Base-by-base conservation (phyloP, 2,797 vertebrate species). In the Fistularia commersonii region DNA sequence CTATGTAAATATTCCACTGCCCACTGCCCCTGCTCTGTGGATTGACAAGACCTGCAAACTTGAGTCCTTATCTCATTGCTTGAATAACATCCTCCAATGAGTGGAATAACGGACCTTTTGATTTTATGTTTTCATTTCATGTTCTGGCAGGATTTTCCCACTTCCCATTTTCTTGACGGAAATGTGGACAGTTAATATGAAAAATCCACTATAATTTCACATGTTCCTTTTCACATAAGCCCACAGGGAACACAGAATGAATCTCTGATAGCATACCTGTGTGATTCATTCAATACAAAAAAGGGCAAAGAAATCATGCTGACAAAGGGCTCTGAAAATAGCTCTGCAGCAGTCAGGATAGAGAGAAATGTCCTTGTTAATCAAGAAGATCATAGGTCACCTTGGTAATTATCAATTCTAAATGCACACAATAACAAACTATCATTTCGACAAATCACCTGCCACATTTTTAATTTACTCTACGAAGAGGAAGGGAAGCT, bases 1-100 rank as follows among this genome's bases (percentile, higher is more conserved):
- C 79, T 83, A 74, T 82, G 84, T 89, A 90, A 88, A 90, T 90
- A 86, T 86, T 87, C 81, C 61, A 88, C 81, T 75, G 89, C 78
- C 62, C 10, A 31, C 67, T 81, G 69, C 58, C 72, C 76, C 64
- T 56, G 61, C 58, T 66, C 23, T 69, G 45, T 48, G 69, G 64
- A 83, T 72, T 80, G 68, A 84, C 81, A 82, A 72, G 69, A 54
- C 65, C 69, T 69, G 51, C 58, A 66, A 47, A 56, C 54, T 62
- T 51, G 10, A 67, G 83, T 82, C 63, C 58, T 48, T 74, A 54
- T 48, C 56, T 23, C 23, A 23, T 23, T 23, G 23, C 23, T 2
- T 23, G 23, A 4, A 23, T 41, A 41, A 41, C 39, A 11, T 41
- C 39, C 6, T 23, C 23, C 23, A 23, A 23, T 23, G 23, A 23